Evolutionary conservation across 2,888 invertebrate genomes (phyloP), one percentile per base, ranked within the genome.

Genomic region (Caenorhabditis sp.): DNA sequence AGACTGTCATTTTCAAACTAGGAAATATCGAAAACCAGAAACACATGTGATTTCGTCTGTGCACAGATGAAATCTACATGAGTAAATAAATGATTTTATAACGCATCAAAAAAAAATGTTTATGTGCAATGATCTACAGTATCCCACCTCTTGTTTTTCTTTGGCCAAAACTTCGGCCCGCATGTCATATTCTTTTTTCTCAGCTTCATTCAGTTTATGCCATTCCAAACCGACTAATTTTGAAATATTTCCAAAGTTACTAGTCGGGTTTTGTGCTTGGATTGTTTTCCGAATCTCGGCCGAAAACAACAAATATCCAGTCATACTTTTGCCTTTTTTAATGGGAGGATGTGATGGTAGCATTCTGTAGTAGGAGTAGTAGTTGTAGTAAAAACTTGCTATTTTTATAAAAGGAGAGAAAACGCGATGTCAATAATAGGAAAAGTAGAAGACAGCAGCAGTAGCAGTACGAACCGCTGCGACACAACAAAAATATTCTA

Each of bases 401-500:
- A 31, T 10, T 31, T 6, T 10, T 31, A 31, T 31, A 31, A 31
- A 43, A 43, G 43, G 17, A 43, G 3, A 43, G 43, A 43, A 17
- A 43, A 43, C 17, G 43, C 43, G 31, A 10, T 43, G 43, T 43
- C 43, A 43, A 43, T 43, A 43, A 43, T 43, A 43, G 43, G 43
- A 43, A 17, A 43, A 43, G 43, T 17, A 43, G 17, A 43, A 43
- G 43, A 17, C 43, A 43, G 43, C 43, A 17, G 17, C 12, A 43
- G 43, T 43, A 43, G 43, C 12, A 43, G 43, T 43, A 43, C 43
- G 43, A 43, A 43, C 43, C 43, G 43, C 43, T 43, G 43, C 43
- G 43, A 43, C 43, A 43, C 43, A 43, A 43, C 43, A 43, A 43
- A 43, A 43, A 43, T 43, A 43, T 43, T 43, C 43, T 43, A 43